These are phyloP conservation scores for Achlya flavicornis DNA, from an alignment of 2,888 invertebrate species.

Conservation along the genomic window DNA sequence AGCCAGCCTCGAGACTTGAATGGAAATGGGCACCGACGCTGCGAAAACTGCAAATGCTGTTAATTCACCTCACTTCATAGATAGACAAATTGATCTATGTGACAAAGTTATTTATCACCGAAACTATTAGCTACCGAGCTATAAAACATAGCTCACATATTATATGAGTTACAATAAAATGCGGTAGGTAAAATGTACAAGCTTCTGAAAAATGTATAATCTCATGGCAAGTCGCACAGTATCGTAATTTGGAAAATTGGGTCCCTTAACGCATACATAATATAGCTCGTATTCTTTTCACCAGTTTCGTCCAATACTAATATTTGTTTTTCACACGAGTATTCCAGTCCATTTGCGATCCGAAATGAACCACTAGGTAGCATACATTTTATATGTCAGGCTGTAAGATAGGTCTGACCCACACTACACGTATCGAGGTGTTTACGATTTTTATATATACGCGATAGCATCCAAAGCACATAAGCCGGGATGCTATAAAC, in stretches of 20 bases:
- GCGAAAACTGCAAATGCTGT: not conserved
- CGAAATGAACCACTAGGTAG: not conserved
- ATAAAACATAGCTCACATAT: not conserved
- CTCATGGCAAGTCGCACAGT: too few relatives aligned
- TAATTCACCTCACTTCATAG: not conserved
- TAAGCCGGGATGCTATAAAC: constrained; percentile 32
- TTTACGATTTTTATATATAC: constrained; percentile 16
- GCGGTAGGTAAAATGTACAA: not conserved
- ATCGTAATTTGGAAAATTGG: not conserved
- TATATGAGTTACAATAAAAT: too few relatives aligned
- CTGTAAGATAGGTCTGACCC: not conserved
- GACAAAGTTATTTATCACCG: not conserved
- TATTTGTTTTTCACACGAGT: not conserved
- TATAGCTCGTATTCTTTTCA: not conserved
- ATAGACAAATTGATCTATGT: not conserved
- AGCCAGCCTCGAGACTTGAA: not conserved
- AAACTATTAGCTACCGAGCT: too few relatives aligned
- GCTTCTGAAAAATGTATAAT: not conserved
- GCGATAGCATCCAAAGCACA: constrained; percentile 38
- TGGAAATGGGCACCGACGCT: not conserved
- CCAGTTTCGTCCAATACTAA: not conserved
- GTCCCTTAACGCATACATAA: not conserved
- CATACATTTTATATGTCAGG: not conserved
- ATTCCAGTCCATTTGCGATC: not conserved
- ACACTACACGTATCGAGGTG: not conserved